Base-by-base conservation (phyloP, 1,140 invertebrate genomes). In the Cepaea nemoralis region DNA sequence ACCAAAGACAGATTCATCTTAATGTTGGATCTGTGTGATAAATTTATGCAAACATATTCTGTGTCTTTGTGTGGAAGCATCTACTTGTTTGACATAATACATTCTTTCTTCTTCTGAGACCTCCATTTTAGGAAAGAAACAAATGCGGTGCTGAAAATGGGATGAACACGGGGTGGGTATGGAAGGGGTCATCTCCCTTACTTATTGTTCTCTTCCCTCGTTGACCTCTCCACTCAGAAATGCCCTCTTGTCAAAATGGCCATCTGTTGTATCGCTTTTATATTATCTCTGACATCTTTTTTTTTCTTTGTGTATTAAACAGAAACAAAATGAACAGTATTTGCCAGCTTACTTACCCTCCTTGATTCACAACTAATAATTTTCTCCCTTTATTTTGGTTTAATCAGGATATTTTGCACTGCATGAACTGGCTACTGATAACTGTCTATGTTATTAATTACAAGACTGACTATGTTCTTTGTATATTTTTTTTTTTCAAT, bases 261-360 rank as follows among this genome's bases (percentile, higher is more conserved):
- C 63, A 39, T 35, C 55, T 78, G 77, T 78, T 78, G 77, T 78
- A 78, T 69, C 35, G 55, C 77, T 78, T 69, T n/a, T 78, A 35
- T 45, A 45, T 50, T 78, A 31, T 69, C 31, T 78, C 50, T 45
- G 12, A 78, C 22, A 78, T 66, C n/a, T n/a, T n/a, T n/a, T n/a
- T n/a, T n/a, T n/a, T n/a, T n/a, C n/a, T n/a, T 59, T 78, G 63
- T 78, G 77, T 78, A 66, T 78, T 42, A 12, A 35, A 77, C 14
- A 59, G n/a, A n/a, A 63, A 22, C 12, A 63, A 37, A 59, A 59
- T 5, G 6, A 77, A 12, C 8, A 37, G 10, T 55, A n/a, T 39
- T 31, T 63, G 27, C 50, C 16, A 37, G 75, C 75, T 77, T 77
- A 77, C 3, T 59, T 35, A 33, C 75, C 59, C 12, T 42, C 19